These are phyloP conservation scores for Aelia acuminata DNA, from an alignment of 2,888 invertebrate species.

Conservation along the genomic window DNA sequence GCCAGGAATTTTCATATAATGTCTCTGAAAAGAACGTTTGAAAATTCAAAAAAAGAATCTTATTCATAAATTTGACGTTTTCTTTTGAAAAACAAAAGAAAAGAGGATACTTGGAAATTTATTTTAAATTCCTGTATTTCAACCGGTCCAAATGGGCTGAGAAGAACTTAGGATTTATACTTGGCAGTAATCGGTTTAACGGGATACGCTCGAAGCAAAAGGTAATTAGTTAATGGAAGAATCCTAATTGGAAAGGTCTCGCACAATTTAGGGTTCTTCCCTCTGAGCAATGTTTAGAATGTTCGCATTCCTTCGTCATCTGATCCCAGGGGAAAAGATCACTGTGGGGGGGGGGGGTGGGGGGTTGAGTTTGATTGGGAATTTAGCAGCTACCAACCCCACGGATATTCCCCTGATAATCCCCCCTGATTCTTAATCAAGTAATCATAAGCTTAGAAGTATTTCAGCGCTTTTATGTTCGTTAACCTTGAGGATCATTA, in stretches of 20 bases:
- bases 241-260: slow-evolving; percentile 19
- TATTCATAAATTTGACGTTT: too few relatives aligned
- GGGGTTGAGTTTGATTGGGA: not conserved
- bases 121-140: not conserved
- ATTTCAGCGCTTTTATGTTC: too few relatives aligned
- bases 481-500: too few relatives aligned
- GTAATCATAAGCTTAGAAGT: too few relatives aligned
- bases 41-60: too few relatives aligned
- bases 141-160: not conserved
- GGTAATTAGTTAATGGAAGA: slow-evolving; percentile 35
- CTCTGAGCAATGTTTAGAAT: not conserved
- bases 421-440: too few relatives aligned
- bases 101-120: too few relatives aligned
- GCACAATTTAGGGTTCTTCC: slow-evolving; percentile 6
- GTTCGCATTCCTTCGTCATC: slow-evolving; percentile 28
- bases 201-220: not conserved
- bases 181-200: not conserved
- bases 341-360: not conserved
- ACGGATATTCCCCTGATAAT: not conserved
- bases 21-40: too few relatives aligned
- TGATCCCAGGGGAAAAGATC: not conserved
- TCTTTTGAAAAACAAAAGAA: too few relatives aligned
- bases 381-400: not conserved
- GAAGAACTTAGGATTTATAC: not conserved
- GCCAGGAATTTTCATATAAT: too few relatives aligned